Conservation (phyloP, 2,797 vertebrate genomes). For the Ciconia nigra region DNA sequence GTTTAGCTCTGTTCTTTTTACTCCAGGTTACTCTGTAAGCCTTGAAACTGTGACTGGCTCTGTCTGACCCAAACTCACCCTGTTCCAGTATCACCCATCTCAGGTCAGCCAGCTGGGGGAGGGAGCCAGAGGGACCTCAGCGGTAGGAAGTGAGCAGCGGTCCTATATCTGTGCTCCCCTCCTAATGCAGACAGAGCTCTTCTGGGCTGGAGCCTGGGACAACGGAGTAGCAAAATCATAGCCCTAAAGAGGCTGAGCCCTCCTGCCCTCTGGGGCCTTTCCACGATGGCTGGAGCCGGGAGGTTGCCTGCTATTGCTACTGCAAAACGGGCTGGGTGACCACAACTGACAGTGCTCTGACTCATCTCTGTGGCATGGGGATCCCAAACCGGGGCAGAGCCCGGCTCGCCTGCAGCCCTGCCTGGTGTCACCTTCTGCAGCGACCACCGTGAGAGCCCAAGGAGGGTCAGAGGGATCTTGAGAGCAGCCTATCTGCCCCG, state of each 20-base stretch:
- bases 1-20: neutral
- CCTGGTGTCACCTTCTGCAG: neutral
- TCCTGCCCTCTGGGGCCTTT: neutral
- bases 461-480: neutral
- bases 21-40: neutral
- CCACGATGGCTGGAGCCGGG: neutral
- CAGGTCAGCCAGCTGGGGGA: neutral
- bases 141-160: neutral
- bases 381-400: neutral
- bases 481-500: neutral
- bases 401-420: neutral
- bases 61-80: neutral
- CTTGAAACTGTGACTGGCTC: conserved; percentile 14
- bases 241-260: neutral
- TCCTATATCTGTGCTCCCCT: neutral
- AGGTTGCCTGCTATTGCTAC: neutral
- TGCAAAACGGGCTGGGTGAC: neutral
- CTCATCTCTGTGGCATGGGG: rapidly evolving
- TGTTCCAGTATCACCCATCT: neutral
- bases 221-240: rapidly evolving
- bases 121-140: neutral
- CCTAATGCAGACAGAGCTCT: neutral
- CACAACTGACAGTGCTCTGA: neutral
- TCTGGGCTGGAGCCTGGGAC: neutral
- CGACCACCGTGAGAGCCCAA: rapidly evolving